Conservation (phyloP, 2,113 vertebrate genomes). For the Larimichthys polyactis region DNA sequence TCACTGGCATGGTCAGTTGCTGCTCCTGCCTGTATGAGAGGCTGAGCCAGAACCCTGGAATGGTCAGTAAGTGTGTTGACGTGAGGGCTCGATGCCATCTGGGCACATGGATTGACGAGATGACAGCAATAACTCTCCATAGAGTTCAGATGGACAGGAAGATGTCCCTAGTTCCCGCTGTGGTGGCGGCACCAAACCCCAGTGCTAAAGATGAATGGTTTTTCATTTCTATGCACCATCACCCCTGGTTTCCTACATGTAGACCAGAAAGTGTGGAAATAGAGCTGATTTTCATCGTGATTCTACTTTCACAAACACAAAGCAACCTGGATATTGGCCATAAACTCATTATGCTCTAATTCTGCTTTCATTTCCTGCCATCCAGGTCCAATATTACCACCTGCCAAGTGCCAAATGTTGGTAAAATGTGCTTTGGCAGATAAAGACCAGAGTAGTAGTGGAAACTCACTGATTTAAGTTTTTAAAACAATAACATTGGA, state of each 20-base stretch:
- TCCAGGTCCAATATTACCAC: slow-evolving; percentile 65
- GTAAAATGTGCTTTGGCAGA: slow-evolving; percentile 50
- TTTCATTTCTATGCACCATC: slow-evolving; percentile 67
- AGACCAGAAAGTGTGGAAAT: slow-evolving; percentile 43
- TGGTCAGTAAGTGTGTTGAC: slow-evolving; percentile 71
- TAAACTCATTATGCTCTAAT: slow-evolving; percentile 59
- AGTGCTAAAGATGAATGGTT: slow-evolving; percentile 71
- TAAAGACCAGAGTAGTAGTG: not conserved
- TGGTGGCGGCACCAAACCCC: slow-evolving; percentile 71
- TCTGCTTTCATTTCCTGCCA: slow-evolving; percentile 71
- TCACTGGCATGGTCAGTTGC: slow-evolving; percentile 79
- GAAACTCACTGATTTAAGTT: not conserved
- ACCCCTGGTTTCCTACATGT: slow-evolving; percentile 62
- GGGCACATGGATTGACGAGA: slow-evolving; percentile 73
- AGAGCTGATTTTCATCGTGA: slow-evolving; percentile 57
- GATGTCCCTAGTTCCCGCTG: slow-evolving; percentile 67
- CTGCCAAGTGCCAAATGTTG: slow-evolving; percentile 64
- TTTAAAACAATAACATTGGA: slow-evolving; percentile 12
- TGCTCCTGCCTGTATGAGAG: slow-evolving; percentile 55
- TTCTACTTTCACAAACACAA: slow-evolving; percentile 57
- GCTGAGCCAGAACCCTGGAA: slow-evolving; percentile 75
- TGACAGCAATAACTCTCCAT: slow-evolving; percentile 66
- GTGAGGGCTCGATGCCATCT: slow-evolving; percentile 82
- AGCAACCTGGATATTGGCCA: slow-evolving; percentile 64
- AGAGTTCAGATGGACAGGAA: slow-evolving; percentile 68